Evolutionary conservation across 1,140 invertebrate species (phyloP), one percentile per base, ranked within the genome.

Genomic region (Patella vulgata): DNA sequence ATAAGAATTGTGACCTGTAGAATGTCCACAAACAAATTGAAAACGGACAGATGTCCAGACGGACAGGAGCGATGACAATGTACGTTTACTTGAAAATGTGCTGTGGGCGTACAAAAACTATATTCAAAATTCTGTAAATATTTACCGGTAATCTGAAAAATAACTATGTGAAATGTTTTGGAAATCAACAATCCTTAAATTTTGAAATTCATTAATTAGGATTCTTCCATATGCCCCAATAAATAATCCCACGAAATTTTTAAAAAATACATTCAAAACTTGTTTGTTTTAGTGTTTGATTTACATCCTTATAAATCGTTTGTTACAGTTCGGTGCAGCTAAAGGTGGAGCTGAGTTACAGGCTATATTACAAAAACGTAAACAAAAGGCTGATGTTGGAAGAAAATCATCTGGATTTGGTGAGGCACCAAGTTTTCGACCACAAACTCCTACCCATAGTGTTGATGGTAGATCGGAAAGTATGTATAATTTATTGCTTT

Each of bases 311-410:
- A 33, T 46, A 39, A 14, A n/a, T 19, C 17, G 6, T 53, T 55
- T 36, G 19, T 52, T 69, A 11, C 59, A 70, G 68, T 70, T 61
- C 56, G 58, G 59, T 19, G 63, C 63, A 8, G n/a, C n/a, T n/a
- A 39, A 47, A 30, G 54, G 60, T 52, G 60, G 59, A n/a, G 48
- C 56, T 27, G 68, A 70, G 23, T 59, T 70, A 3, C 51, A 57
- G 39, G 60, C 56, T 25, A 70, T 70, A 47, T 50, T 70, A n/a
- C 55, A 66, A 17, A 57, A 53, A 21, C 43, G 63, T 12, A 62
- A 66, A 19, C 53, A 66, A 17, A 40, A 50, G 9, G 61, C 60
- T 5, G 66, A 59, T 31, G 28, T 39, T 12, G n/a, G 40, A 14
- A 39, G n/a, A 6, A 59, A 51, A 31, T 47, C 55, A 28, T 44